A percentile compares a stretch with the other conserved stretches of the same genome.
Conservation (phyloP, 1,140 invertebrate genomes). For the Drosophila prosaltans region DNA sequence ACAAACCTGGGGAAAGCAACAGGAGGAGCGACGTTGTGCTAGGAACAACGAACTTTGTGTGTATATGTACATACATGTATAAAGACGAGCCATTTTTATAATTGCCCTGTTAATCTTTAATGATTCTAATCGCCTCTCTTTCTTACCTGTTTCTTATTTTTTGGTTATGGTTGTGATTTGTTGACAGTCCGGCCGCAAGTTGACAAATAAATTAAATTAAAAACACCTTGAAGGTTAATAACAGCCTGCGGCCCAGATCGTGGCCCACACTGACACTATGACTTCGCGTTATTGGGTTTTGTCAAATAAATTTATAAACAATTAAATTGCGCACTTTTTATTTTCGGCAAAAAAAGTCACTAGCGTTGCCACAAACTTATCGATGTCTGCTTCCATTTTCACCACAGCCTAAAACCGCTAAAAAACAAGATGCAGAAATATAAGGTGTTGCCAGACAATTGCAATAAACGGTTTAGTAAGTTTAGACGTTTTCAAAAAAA, state of each 20-base stretch:
- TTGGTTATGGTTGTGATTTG: slow-evolving; percentile 9
- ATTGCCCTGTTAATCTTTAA: background rate
- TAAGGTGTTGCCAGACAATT: too few species aligned
- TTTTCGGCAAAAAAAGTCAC: slow-evolving; percentile 1
- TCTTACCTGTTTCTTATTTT: slow-evolving; percentile 1
- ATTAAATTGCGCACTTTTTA: slow-evolving; percentile 8
- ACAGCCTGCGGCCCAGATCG: slow-evolving; percentile 2
- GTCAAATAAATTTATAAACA: background rate
- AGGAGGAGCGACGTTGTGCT: background rate
- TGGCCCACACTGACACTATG: slow-evolving; percentile 5
- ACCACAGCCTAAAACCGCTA: too few species aligned
- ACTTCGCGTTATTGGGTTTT: background rate
- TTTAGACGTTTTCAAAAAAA: slow-evolving; percentile 18
- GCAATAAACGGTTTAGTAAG: background rate
- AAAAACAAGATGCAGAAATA: too few species aligned
- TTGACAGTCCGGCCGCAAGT: slow-evolving; percentile 2
- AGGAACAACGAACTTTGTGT: background rate
- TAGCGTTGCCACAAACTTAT: background rate
- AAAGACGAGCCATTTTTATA: too few species aligned
- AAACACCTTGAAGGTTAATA: slow-evolving; percentile 1
- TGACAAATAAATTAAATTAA: background rate
- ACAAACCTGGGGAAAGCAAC: background rate
- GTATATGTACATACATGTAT: background rate
- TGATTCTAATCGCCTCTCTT: background rate
- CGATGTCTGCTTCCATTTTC: background rate